A percentile compares a stretch with the other conserved stretches of the same genome.
phyloP scores from a whole-genome alignment of 2,797 vertebrate genomes.

The Acipenser transmontanus region DNA sequence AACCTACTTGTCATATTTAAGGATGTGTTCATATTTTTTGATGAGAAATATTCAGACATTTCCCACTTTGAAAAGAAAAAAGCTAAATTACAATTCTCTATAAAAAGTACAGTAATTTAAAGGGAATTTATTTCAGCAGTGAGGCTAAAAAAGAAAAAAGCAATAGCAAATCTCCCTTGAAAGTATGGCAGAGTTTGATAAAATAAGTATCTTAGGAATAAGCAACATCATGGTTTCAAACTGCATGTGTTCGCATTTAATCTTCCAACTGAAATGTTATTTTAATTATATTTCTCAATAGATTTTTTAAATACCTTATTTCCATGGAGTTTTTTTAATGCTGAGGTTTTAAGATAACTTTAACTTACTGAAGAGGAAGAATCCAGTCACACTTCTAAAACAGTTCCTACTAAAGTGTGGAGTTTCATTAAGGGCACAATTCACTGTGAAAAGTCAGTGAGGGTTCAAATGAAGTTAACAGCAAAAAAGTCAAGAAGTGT shows the following conservation, averaged over 20 bases:
- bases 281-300: constrained; percentile 48
- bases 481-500: too few relatives aligned
- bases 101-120: neutral
- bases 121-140: neutral
- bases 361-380: neutral
- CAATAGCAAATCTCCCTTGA: constrained; percentile 36
- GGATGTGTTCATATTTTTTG: too few relatives aligned
- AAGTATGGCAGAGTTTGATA: constrained; percentile 37
- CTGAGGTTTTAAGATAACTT: neutral
- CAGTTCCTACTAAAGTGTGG: too few relatives aligned
- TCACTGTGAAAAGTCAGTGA: too few relatives aligned
- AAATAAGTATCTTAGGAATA: constrained; percentile 53
- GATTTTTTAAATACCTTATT: constrained; percentile 23
- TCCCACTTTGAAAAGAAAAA: neutral
- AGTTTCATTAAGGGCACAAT: too few relatives aligned
- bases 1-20: too few relatives aligned
- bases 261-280: constrained; percentile 56
- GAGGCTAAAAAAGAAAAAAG: neutral
- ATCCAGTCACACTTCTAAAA: too few relatives aligned
- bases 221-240: constrained; percentile 34
- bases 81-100: too few relatives aligned
- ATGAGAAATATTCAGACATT: too few relatives aligned
- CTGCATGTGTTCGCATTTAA: constrained; percentile 40
- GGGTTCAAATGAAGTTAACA: too few relatives aligned
- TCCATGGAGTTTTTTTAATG: neutral